Evolutionary conservation across 2,888 invertebrate genomes (phyloP).

Genomic region (Camponotus fellah): DNA sequence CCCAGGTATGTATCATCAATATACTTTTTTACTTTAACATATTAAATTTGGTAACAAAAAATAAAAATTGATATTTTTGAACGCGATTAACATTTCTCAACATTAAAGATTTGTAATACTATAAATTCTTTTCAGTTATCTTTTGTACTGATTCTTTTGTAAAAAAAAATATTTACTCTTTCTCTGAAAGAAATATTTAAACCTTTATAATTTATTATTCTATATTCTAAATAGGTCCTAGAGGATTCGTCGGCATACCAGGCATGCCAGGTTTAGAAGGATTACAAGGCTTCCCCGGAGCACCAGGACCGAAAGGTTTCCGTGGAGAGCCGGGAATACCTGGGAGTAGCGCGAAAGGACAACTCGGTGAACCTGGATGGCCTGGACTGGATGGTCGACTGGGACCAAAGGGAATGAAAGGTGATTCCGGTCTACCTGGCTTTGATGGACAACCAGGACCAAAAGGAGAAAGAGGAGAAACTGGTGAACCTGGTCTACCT

Average conservation of each 20-base stretch:
- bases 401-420: slow-evolving; percentile 82
- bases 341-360: slow-evolving; percentile 86
- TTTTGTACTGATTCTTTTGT: background rate
- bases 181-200: background rate
- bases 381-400: slow-evolving; percentile 80
- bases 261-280: slow-evolving; percentile 89
- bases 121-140: background rate
- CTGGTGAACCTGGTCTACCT: slow-evolving; percentile 86
- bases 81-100: background rate
- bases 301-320: slow-evolving; percentile 87
- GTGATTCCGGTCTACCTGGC: slow-evolving; percentile 83
- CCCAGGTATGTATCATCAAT: slow-evolving; percentile 82
- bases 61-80: background rate
- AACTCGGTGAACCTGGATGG: slow-evolving; percentile 84
- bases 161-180: slow-evolving; percentile 1
- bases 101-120: background rate
- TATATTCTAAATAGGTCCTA: slow-evolving; percentile 86
- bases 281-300: slow-evolving; percentile 89
- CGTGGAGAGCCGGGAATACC: slow-evolving; percentile 89
- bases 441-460: slow-evolving; percentile 79
- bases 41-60: background rate
- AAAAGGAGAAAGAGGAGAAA: slow-evolving; percentile 84
- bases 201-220: background rate
- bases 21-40: background rate
- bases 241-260: slow-evolving; percentile 88